Evolutionary conservation across 2,113 vertebrate genomes (phyloP).

Genomic region (Malurus alboscapulatus): DNA sequence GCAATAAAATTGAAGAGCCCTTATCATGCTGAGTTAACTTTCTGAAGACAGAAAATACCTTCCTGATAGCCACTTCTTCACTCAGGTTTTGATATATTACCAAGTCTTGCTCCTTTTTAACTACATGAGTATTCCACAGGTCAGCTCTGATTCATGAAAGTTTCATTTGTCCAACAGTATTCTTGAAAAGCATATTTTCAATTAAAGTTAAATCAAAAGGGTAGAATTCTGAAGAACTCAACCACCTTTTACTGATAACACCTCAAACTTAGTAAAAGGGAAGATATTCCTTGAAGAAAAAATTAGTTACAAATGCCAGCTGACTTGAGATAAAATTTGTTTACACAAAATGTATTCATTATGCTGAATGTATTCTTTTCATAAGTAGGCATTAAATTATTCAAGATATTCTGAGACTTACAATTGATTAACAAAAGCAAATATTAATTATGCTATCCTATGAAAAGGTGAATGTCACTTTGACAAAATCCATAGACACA

Average conservation of each 20-base stretch:
- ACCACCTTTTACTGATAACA: not conserved
- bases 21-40: not conserved
- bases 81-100: not conserved
- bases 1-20: not conserved
- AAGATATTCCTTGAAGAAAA: not conserved
- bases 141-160: not conserved
- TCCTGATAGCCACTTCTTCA: not conserved
- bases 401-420: not conserved
- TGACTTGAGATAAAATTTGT: not conserved
- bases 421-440: not conserved
- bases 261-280: not conserved
- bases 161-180: not conserved
- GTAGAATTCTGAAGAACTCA: not conserved
- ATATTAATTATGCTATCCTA: not conserved
- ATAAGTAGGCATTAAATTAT: not conserved
- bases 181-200: not conserved
- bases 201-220: not conserved
- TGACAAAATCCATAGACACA: not conserved
- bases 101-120: not conserved
- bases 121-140: not conserved
- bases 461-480: not conserved
- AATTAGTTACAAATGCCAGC: not conserved
- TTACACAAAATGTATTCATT: not conserved
- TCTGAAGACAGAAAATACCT: not conserved
- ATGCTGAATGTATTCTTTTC: not conserved